Conservation (phyloP, 2,888 invertebrate genomes). For the Carcina quercana region DNA sequence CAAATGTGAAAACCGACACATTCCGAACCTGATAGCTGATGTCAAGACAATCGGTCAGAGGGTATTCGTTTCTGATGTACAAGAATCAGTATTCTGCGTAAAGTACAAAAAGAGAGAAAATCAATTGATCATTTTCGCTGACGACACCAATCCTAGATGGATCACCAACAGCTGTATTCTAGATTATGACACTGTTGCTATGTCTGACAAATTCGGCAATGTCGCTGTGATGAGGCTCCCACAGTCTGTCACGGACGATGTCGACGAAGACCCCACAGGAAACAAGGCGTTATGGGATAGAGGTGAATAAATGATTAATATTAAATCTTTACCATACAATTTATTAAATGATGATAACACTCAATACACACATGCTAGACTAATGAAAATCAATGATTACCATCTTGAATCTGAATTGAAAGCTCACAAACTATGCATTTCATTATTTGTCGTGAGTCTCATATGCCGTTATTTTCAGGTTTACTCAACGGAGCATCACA, state of each 20-base stretch:
- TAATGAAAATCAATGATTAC: constrained; percentile 67
- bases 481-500: constrained; percentile 97
- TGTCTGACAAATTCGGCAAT: constrained; percentile 99
- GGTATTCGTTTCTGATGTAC: constrained; percentile 95
- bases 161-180: constrained; percentile 93
- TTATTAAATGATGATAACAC: constrained; percentile 44
- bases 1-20: constrained; percentile 98
- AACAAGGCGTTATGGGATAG: constrained; percentile 98
- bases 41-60: constrained; percentile 96
- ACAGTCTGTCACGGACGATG: constrained; percentile 94
- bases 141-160: constrained; percentile 97
- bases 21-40: constrained; percentile 95
- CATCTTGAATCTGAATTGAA: constrained; percentile 34
- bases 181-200: constrained; percentile 97
- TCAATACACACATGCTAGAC: constrained; percentile 71
- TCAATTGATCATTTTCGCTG: constrained; percentile 97
- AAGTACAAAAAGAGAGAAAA: constrained; percentile 97
- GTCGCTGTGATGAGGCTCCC: constrained; percentile 93
- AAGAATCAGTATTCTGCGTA: constrained; percentile 97
- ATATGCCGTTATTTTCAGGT: constrained; percentile 63
- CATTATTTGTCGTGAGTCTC: not conserved
- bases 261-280: constrained; percentile 99
- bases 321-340: not conserved
- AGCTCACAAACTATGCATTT: not conserved
- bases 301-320: constrained; percentile 45